Evolutionary conservation across 2,888 invertebrate species (phyloP), one percentile per base, ranked within the genome.

Genomic region (Acrobasis repandana): DNA sequence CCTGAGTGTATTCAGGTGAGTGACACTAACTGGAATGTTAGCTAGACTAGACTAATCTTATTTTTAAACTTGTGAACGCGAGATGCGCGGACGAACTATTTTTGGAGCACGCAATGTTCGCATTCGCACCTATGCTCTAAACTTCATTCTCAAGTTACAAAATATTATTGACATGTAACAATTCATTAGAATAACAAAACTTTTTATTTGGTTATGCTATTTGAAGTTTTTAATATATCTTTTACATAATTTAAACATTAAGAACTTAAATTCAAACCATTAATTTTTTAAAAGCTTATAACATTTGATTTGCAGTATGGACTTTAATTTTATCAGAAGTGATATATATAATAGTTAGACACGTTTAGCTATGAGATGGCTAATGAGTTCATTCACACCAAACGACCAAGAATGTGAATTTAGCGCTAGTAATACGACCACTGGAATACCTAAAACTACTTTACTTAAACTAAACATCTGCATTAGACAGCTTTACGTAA

Each of bases 11-110:
- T 73, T 70, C 78, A 78, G 90, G 91, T 90, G 86, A 91, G 91
- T 91, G 88, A 88, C 89, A 85, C 80, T 70, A 79, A 38, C 67
- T 64, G 68, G 67, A 67, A 65, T 69, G 69, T 73, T 75, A 82
- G 77, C 81, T 86, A 82, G 79, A 63, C 74, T 54, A 54, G 54
- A 54, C 61, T 71, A 72, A 78, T 75, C 84, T 83, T 91, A 89
- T 88, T 90, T 89, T 85, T 88, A 86, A 77, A 77, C 77, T 71
- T 70, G 65, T 61, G 75, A 74, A 77, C 79, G 82, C 79, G 85
- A 75, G 83, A 86, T 83, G 86, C 85, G 82, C 85, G 71, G 71
- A 68, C 67, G 80, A 79, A 77, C 91, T 91, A 90, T 91, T 90
- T 90, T 90, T 83, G 85, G 90, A 79, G 67, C 82, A 83, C 69